A percentile compares a stretch with the other conserved stretches of the same genome.
Conservation (phyloP, 2,888 invertebrate genomes). For the Dynastes grantii region DNA sequence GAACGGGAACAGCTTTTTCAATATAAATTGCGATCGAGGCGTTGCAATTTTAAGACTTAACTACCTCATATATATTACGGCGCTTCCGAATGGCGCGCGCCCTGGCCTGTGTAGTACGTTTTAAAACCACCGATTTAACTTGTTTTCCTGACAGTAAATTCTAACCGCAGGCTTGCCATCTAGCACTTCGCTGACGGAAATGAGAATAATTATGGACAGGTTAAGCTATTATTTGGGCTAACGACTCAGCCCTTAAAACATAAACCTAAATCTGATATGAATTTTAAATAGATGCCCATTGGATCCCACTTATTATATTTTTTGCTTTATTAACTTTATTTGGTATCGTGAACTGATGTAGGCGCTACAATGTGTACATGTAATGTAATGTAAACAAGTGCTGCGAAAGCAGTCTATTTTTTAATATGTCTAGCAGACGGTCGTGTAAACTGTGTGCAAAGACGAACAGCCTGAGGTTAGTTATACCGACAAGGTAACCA, state of each 20-base stretch:
- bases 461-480: too few relatives aligned
- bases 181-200: constrained; percentile 48
- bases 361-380: too few relatives aligned
- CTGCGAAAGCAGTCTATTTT: too few relatives aligned
- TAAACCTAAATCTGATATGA: constrained; percentile 15
- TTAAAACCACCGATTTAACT: constrained; percentile 53
- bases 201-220: constrained; percentile 48
- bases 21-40: constrained; percentile 48
- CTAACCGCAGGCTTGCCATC: constrained; percentile 39
- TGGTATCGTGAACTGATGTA: too few relatives aligned
- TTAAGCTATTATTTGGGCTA: constrained; percentile 48
- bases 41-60: constrained; percentile 48
- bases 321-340: neutral
- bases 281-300: constrained; percentile 7
- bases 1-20: constrained; percentile 36
- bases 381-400: too few relatives aligned
- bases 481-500: too few relatives aligned
- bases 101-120: constrained; percentile 42
- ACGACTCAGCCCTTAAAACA: constrained; percentile 14
- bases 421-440: too few relatives aligned
- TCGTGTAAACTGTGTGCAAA: too few relatives aligned
- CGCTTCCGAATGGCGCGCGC: constrained; percentile 41
- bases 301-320: neutral
- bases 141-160: constrained; percentile 51
- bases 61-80: constrained; percentile 47